Evolutionary conservation across 1,140 invertebrate species (phyloP), one percentile per base, ranked within the genome.

Genomic region (Stegodyphus mimosarum): DNA sequence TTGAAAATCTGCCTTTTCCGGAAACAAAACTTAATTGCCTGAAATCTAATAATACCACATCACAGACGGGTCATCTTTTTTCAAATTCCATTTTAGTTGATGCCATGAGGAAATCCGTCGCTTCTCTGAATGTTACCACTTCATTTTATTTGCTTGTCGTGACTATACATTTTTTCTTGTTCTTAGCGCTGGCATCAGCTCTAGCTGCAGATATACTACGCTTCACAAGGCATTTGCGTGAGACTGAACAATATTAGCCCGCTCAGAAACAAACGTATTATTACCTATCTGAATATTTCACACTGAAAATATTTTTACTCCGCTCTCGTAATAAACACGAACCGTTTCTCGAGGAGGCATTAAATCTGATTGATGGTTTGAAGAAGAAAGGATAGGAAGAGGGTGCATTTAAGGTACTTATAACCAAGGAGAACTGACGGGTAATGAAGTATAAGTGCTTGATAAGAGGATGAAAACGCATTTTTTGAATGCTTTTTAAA

Each of bases 271-370:
- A 74, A 60, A 74, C 72, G 52, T 74, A 74, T 74, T 74, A 74
- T 74, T 74, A 74, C 72, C 72, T 63, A 74, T 74, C 72, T 74
- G 72, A 74, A 74, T 74, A 74, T 74, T 74, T 74, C 72, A 74
- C 72, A 74, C 72, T 18, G 15, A 33, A 60, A 74, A 74, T 55
- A 60, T 60, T 74, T 74, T 74, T 53, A 60, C 53, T 18, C 1
- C 49, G 48, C 49, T 50, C 13, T 49, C 15, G 33, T 18, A 6
- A 33, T 13, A 63, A 55, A 53, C 15, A 9, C 52, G 51, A 48
- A 60, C 18, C 33, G 11, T 13, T 74, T 74, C 15, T 11, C 18
- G 17, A 33, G 18, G 52, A 74, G 52, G 49, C 72, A 74, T 74
- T 74, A 74, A 74, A 52, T 74, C 72, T 74, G 72, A 74, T 74